Base-by-base conservation (phyloP, 2,113 vertebrate species). In the Ceuthmochares aereus region DNA sequence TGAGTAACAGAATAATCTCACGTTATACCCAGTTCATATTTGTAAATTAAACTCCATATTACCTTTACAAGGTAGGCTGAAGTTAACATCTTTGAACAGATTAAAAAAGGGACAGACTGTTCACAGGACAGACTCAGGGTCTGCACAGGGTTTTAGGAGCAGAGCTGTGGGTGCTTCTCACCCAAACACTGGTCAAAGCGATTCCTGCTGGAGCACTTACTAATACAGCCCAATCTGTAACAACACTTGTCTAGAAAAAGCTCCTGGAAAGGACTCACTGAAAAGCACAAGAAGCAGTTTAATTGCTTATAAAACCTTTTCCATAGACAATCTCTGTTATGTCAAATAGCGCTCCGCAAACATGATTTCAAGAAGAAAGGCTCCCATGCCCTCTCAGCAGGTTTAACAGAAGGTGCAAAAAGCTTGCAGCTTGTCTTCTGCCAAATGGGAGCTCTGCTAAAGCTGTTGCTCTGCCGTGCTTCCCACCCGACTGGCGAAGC, bases 381-480 rank as follows among this genome's bases (percentile, higher is more conserved):
- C 52, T 67, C 40, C 7, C 4, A 1, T 37, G 49, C 14, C 72
- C 64, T 87, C 34, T 85, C 60, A 20, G 67, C 62, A 73, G 32
- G 26, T 73, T 90, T 86, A 77, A 25, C 78, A 54, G 63, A 29
- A 74, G 55, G 83, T 89, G 77, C 14, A 55, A 78, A 90, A 93
- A 75, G 49, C 60, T 55, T 68, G 66, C 70, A 67, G 63, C 64
- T 59, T 27, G 45, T 60, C 79, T 78, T 70, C 27, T 22, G n/a
- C 58, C 45, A 70, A 90, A 87, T 1, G 7, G 40, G 83, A 92
- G 72, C 34, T 62, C 78, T 45, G 86, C 79, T 69, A 55, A 90
- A 92, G 70, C 42, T 87, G 81, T 11, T 8, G n/a, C 59, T 66
- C 56, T 42, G 14, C 55, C 4, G 7, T 2, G 10, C 66, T 87